A percentile compares a stretch with the other conserved stretches of the same genome.
phyloP scores from a whole-genome alignment of 2,888 invertebrate species.

The Pristionchus entomophagus region DNA sequence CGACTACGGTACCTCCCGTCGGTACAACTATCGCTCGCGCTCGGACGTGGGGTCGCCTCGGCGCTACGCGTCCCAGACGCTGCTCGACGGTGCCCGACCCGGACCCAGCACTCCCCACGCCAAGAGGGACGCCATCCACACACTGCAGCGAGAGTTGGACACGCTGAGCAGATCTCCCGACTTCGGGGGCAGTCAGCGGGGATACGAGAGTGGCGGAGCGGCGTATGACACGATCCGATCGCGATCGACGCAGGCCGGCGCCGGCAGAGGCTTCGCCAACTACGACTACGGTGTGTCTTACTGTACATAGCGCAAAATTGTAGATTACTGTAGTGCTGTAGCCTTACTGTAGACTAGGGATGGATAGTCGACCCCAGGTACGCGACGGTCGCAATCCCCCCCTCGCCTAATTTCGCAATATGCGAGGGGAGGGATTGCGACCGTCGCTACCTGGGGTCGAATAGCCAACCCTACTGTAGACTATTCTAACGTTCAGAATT shows the following conservation, averaged over 20 bases:
- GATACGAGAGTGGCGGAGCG: conserved; percentile 62
- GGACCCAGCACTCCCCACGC: conserved; percentile 75
- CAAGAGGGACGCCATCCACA: conserved; percentile 73
- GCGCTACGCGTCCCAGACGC: conserved; percentile 74
- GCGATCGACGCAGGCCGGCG: conserved; percentile 52
- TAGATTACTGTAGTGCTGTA: too few species aligned
- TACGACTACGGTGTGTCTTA: conserved; percentile 72
- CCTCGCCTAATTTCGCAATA: too few species aligned
- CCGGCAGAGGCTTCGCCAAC: conserved; percentile 65
- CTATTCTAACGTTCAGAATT: too few species aligned
- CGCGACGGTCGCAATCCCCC: too few species aligned
- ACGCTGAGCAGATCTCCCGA: conserved; percentile 72
- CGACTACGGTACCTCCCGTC: conserved; percentile 69
- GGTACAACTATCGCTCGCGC: conserved; percentile 75
- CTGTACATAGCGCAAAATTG: too few species aligned
- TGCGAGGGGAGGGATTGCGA: too few species aligned
- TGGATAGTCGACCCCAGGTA: too few species aligned
- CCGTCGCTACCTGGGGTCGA: too few species aligned
- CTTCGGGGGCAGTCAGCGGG: conserved; percentile 54
- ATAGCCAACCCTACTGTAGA: too few species aligned
- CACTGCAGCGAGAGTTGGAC: conserved; percentile 75
- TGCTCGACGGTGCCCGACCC: conserved; percentile 75
- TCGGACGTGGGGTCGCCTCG: conserved; percentile 73
- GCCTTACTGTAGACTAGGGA: too few species aligned
- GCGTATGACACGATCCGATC: conserved; percentile 70